Conservation (phyloP, 2,888 invertebrate genomes). For the Dastarcus helophoroides region DNA sequence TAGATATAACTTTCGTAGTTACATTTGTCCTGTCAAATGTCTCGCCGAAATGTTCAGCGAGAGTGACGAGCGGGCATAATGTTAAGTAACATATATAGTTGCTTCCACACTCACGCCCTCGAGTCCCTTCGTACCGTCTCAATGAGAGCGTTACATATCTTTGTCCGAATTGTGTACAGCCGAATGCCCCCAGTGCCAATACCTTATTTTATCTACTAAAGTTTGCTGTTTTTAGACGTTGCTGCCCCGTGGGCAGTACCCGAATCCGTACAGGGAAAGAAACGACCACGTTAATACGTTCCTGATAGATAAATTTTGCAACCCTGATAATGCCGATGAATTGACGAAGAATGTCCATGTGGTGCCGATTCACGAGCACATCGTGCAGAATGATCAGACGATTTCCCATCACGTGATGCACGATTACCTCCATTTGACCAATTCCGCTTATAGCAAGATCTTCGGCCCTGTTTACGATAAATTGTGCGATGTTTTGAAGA, state of each 20-base stretch:
- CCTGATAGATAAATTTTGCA: conserved; percentile 35
- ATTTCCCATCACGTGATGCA: conserved; percentile 55
- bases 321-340: conserved; percentile 29
- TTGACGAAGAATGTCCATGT: conserved; percentile 31
- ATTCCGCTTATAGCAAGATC: conserved; percentile 49
- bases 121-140: no score
- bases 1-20: no score
- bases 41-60: no score
- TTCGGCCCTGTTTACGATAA: conserved; percentile 46
- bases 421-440: conserved; percentile 57
- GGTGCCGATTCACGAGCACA: conserved; percentile 32
- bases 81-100: no score
- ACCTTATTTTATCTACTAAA: no score
- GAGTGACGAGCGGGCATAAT: no score
- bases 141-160: no score
- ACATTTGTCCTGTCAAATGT: no score
- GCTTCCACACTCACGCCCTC: no score
- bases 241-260: conserved; percentile 52
- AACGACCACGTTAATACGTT: conserved; percentile 47
- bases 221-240: conserved; percentile 47
- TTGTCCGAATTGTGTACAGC: no score
- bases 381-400: conserved; percentile 40
- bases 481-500: conserved; percentile 24
- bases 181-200: background rate
- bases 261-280: conserved; percentile 49